A percentile compares a stretch with the other conserved stretches of the same genome.
These are phyloP conservation scores for Hemistola chrysoprasaria DNA, from an alignment of 2,888 invertebrate species.

Conservation along the genomic window DNA sequence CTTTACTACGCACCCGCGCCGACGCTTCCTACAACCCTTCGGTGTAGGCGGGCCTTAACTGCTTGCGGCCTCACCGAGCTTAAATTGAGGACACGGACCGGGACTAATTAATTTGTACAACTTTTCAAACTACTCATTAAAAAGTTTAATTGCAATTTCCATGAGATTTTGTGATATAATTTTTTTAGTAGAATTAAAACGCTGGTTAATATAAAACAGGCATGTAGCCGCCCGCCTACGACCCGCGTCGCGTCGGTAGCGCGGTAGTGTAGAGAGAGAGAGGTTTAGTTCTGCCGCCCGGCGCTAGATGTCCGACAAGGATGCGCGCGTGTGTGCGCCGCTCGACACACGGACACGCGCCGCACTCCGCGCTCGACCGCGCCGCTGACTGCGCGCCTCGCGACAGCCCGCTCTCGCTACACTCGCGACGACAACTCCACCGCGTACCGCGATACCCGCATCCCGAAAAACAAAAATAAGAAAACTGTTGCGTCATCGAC, in stretches of 20 bases:
- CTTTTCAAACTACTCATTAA: too few relatives aligned
- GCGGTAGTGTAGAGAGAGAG: too few relatives aligned
- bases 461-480: constrained; percentile 46
- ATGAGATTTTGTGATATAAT: too few relatives aligned
- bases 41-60: constrained; percentile 28
- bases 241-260: constrained; percentile 32
- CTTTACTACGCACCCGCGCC: constrained; percentile 78
- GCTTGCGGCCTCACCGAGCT: constrained; percentile 14
- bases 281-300: constrained; percentile 67
- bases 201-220: background rate
- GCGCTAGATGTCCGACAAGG: constrained; percentile 58
- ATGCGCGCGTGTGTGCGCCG: constrained; percentile 72
- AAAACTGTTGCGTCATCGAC: constrained; percentile 54
- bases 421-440: constrained; percentile 65
- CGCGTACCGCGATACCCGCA: constrained; percentile 39
- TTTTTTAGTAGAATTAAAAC: too few relatives aligned
- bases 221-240: constrained; percentile 54
- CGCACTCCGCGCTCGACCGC: constrained; percentile 79
- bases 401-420: constrained; percentile 57
- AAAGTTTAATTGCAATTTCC: too few relatives aligned
- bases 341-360: constrained; percentile 60
- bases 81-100: constrained; percentile 17
- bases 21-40: constrained; percentile 64
- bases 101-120: constrained; percentile 20
- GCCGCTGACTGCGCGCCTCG: constrained; percentile 73